Evolutionary conservation across 1,140 invertebrate species (phyloP).

Genomic region (Ladona fulva): DNA sequence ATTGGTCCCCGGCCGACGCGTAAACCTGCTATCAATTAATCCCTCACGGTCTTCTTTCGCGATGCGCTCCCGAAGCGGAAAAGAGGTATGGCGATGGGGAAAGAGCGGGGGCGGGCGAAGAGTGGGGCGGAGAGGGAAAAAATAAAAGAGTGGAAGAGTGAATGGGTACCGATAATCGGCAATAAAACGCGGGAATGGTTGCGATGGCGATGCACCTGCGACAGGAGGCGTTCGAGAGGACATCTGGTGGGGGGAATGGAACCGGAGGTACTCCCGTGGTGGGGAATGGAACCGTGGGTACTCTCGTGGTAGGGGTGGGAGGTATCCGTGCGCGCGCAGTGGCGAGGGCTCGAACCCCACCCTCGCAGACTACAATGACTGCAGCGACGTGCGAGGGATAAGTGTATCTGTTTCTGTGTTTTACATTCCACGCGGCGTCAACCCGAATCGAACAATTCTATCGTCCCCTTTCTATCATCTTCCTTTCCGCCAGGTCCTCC

Average conservation of each 20-base stretch:
- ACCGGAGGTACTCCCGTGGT: too few species aligned
- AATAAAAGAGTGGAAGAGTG: not conserved
- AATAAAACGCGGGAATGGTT: not conserved
- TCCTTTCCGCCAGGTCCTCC: too few species aligned
- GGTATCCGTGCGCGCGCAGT: too few species aligned
- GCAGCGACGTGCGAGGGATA: too few species aligned
- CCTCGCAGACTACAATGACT: too few species aligned
- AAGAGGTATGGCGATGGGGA: not conserved
- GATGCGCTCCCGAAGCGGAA: not conserved
- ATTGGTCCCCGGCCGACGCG: not conserved
- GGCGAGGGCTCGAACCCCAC: too few species aligned
- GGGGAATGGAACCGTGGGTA: too few species aligned
- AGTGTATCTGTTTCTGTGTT: too few species aligned
- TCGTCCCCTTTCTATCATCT: too few species aligned
- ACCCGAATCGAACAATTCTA: too few species aligned
- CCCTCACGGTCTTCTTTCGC: not conserved
- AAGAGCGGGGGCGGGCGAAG: not conserved
- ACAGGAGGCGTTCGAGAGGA: not conserved
- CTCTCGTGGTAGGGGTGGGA: too few species aligned
- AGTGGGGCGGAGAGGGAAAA: not conserved
- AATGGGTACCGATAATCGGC: not conserved
- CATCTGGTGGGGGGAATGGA: not conserved
- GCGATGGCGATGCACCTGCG: not conserved
- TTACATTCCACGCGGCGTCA: too few species aligned
- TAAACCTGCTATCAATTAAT: not conserved